A percentile compares a stretch with the other conserved stretches of the same genome.
These are phyloP conservation scores for Dryobates pubescens DNA, from an alignment of 2,797 vertebrate species.

Conservation along the genomic window DNA sequence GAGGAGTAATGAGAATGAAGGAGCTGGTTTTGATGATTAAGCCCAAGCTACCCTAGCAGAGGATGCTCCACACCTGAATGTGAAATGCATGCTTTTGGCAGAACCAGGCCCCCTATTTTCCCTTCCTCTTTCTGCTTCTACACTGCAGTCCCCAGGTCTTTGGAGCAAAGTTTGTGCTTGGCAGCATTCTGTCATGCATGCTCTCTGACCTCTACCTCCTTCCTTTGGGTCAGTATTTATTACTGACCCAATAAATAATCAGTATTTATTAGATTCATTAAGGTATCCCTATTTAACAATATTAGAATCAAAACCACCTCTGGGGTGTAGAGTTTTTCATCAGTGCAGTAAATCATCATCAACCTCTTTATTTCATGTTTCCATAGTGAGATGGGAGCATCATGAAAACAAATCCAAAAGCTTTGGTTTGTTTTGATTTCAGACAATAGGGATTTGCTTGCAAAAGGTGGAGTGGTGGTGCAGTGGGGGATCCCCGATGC, in stretches of 20 bases:
- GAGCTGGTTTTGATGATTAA: not conserved
- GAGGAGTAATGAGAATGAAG: not conserved
- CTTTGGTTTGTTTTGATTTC: constrained; percentile 45
- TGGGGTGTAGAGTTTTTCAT: not conserved
- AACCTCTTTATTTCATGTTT: constrained; percentile 43
- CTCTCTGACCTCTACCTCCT: constrained; percentile 8
- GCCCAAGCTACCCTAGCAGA: not conserved
- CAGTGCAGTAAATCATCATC: constrained; percentile 55
- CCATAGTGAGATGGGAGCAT: constrained; percentile 42
- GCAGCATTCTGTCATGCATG: not conserved
- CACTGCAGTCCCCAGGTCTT: not conserved
- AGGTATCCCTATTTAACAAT: constrained; percentile 57
- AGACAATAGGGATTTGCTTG: not conserved
- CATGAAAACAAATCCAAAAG: not conserved
- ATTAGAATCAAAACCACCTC: constrained; percentile 19
- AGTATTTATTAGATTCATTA: constrained; percentile 38
- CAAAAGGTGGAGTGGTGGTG: not conserved
- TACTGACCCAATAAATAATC: constrained; percentile 6
- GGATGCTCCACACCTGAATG: not conserved
- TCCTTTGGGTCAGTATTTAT: constrained; percentile 21
- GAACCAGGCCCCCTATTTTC: not conserved
- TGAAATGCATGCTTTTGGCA: not conserved
- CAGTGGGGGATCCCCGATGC: constrained; percentile 43
- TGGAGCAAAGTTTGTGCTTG: not conserved
- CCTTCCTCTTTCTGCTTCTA: not conserved